Conservation (phyloP, 1,140 invertebrate genomes). For the Ceratina japonica region DNA sequence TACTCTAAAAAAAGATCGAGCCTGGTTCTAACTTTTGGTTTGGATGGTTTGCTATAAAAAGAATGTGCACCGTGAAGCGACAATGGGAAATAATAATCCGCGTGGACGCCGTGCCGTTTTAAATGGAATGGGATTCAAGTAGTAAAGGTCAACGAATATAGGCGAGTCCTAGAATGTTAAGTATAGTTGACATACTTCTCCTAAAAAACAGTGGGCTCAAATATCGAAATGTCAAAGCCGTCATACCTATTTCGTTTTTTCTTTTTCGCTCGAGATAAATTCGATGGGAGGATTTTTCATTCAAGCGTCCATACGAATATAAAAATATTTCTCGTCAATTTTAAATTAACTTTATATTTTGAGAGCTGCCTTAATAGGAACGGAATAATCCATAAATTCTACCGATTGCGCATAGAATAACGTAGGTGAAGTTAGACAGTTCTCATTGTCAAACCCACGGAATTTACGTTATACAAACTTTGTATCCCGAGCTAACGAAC, state of each 20-base stretch:
- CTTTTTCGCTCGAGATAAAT: background rate
- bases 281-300: background rate
- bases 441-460: background rate
- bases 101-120: too few species aligned
- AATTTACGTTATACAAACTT: background rate
- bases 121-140: background rate
- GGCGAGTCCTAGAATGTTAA: background rate
- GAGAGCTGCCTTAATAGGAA: too few species aligned
- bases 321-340: too few species aligned
- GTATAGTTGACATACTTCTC: slow-evolving; percentile 11
- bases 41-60: background rate
- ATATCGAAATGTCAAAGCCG: background rate
- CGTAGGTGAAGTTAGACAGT: background rate
- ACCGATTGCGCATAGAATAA: too few species aligned
- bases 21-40: too few species aligned
- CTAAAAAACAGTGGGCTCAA: background rate
- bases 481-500: background rate
- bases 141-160: slow-evolving; percentile 8
- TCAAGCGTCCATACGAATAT: too few species aligned
- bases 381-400: too few species aligned
- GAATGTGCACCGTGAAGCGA: background rate
- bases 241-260: background rate
- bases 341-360: too few species aligned
- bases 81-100: background rate
- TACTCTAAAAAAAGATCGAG: too few species aligned